Evolutionary conservation across 2,113 vertebrate genomes (phyloP).

Genomic region (Sinocyclocheilus grahami): DNA sequence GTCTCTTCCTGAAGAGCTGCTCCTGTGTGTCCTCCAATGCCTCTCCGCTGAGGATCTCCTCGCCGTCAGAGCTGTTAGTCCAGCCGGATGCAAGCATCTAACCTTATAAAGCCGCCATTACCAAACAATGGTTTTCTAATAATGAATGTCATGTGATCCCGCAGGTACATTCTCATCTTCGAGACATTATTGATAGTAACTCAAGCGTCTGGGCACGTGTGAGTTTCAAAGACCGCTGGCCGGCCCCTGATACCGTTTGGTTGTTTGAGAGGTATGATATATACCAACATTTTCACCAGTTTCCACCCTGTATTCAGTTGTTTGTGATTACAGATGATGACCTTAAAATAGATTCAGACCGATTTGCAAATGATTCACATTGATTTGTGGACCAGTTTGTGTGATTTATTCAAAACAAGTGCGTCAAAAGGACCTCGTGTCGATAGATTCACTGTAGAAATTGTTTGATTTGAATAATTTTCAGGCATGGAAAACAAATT

Average conservation of each 20-base stretch:
- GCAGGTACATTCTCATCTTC: slow-evolving; percentile 90
- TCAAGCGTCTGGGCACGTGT: slow-evolving; percentile 91
- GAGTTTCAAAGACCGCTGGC: slow-evolving; percentile 92
- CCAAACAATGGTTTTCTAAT: background rate
- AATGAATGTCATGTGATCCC: background rate
- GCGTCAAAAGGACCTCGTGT: background rate
- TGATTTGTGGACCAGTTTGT: background rate
- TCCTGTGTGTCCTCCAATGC: slow-evolving; percentile 89
- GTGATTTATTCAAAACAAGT: background rate
- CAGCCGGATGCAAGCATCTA: background rate
- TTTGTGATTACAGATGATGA: background rate
- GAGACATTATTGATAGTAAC: slow-evolving; percentile 89
- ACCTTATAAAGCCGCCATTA: background rate
- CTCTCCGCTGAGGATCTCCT: slow-evolving; percentile 92
- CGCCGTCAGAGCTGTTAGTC: slow-evolving; percentile 89
- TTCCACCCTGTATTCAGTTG: background rate
- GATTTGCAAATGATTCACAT: background rate
- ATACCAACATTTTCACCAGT: background rate
- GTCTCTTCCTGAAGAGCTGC: slow-evolving; percentile 88
- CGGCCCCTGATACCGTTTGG: slow-evolving; percentile 83
- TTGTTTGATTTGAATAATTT: background rate
- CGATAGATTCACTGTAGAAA: background rate
- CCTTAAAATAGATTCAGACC: background rate
- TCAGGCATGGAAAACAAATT: background rate
- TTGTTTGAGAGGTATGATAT: slow-evolving; percentile 89